Evolutionary conservation across 2,797 vertebrate genomes (phyloP).

Genomic region (Arctocebus calabarensis): DNA sequence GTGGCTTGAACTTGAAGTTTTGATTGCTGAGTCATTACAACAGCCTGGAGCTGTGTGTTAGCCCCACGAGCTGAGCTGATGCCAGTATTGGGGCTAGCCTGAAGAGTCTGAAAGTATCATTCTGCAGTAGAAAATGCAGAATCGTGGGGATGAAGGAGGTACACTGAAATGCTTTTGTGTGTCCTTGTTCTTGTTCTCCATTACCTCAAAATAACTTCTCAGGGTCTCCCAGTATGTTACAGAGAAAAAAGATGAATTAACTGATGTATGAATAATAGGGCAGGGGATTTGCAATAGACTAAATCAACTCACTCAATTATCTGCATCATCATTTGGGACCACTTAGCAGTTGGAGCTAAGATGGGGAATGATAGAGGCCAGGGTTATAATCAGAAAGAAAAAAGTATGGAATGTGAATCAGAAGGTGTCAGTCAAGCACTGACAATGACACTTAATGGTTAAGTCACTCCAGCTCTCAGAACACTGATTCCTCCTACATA

Average conservation of each 20-base stretch:
- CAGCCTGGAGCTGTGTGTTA: constrained; percentile 60
- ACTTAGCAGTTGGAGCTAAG: background rate
- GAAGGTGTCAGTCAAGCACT: background rate
- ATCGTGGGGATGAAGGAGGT: background rate
- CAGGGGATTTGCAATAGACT: background rate
- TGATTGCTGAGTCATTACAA: constrained; percentile 82
- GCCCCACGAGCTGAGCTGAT: background rate
- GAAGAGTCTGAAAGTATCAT: background rate
- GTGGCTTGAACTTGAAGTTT: background rate
- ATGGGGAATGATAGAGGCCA: too few species aligned
- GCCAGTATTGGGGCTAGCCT: background rate
- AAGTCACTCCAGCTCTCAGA: background rate
- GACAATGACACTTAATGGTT: background rate
- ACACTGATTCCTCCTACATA: background rate
- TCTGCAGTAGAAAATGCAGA: background rate
- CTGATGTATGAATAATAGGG: background rate
- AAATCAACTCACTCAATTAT: background rate
- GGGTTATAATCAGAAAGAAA: background rate
- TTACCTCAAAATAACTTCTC: background rate
- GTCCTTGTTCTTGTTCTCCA: background rate
- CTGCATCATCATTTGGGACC: background rate
- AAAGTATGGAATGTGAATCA: background rate
- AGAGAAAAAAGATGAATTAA: constrained; percentile 32
- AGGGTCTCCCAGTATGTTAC: background rate
- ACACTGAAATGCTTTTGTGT: background rate